A percentile compares a stretch with the other conserved stretches of the same genome.
phyloP scores from a whole-genome alignment of 2,797 vertebrate species.

The Acanthurus leucopareius region DNA sequence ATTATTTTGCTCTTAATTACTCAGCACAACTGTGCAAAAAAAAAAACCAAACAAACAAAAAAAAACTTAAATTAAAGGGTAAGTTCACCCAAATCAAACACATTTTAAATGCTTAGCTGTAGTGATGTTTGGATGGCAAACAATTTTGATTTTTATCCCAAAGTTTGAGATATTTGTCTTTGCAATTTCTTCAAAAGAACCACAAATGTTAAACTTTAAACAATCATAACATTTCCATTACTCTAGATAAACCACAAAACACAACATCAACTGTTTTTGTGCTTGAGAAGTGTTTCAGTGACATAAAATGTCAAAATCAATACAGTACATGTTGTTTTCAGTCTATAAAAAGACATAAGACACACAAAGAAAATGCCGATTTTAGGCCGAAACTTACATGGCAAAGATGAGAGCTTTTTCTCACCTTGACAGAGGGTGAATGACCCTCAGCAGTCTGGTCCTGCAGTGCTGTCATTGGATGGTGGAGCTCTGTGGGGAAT shows the following conservation, averaged over 20 bases:
- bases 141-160: neutral
- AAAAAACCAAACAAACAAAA: neutral
- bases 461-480: conserved; percentile 75
- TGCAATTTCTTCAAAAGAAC: no score
- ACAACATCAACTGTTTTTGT: no score
- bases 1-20: neutral
- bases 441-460: conserved; percentile 76
- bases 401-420: conserved; percentile 19
- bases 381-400: neutral
- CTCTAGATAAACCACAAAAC: no score
- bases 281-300: no score
- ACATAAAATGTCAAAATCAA: no score
- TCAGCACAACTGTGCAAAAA: neutral
- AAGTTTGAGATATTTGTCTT: no score
- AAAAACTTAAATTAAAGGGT: neutral
- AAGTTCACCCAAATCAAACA: neutral
- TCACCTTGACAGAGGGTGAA: conserved; percentile 75
- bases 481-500: conserved; percentile 78
- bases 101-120: neutral
- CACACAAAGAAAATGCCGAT: no score
- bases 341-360: no score
- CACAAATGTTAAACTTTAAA: no score
- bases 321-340: no score
- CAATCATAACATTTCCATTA: neutral
- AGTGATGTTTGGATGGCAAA: neutral